Base-by-base conservation (phyloP, 2,888 invertebrate genomes). In the Shargacucullia verbasci region DNA sequence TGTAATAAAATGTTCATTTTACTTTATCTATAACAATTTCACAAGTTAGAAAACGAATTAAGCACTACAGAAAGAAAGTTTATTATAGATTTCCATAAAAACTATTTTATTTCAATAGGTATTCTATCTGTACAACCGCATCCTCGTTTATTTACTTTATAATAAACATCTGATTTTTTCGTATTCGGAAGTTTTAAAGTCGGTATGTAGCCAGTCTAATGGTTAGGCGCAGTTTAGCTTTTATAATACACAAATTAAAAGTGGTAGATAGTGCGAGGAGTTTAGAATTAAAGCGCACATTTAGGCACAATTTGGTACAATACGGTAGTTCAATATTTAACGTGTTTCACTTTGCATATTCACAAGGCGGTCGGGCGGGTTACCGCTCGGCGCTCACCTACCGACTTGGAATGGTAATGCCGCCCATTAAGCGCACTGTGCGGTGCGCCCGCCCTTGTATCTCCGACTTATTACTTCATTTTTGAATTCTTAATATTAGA, bases 311-410 rank as follows among this genome's bases (percentile, higher is more conserved):
- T 86, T 83, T 75, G 76, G 76, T 78, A 80, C 81, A 84, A 85
- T 82, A 84, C 78, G 85, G 82, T 77, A 79, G 86, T 84, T 81
- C 84, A 85, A 89, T 89, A 87, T 90, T 88, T 88, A 85, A 86
- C 84, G 82, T 82, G 79, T 85, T 80, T 82, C 87, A 83, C 85
- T 90, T 88, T 89, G 90, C 90, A 91, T 91, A 91, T 89, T 89
- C 87, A 91, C 82, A 85, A 87, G 89, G 88, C 80, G 88, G 86
- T 82, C 80, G 83, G 83, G 75, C 76, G 81, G 83, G 80, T 74
- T 76, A 79, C 79, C 76, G 72, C 73, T 65, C 59, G 68, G 81
- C 83, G 82, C 81, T 80, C 84, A 82, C 84, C 85, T 85, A 82
- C 84, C 83, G 83, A 82, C 86, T 83, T 79, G 76, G 87, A 89